Conservation (phyloP, 2,797 vertebrate species). For the Crocodylus rhombifer region DNA sequence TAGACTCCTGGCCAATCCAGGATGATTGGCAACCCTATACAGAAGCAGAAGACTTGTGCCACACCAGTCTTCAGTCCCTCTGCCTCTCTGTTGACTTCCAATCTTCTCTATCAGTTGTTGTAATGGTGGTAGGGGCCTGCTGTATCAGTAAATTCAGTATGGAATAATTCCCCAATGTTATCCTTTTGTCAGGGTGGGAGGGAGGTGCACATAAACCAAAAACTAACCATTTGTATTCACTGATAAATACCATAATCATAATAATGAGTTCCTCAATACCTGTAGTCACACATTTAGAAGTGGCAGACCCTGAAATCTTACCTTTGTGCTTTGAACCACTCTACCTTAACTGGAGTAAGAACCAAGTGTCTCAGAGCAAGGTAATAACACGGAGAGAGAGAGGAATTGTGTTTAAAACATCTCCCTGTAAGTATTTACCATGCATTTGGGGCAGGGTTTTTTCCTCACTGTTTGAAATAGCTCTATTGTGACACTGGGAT, state of each 20-base stretch:
- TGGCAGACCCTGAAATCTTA: not conserved
- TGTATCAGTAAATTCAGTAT: too few relatives aligned
- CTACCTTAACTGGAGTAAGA: not conserved
- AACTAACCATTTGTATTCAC: too few relatives aligned
- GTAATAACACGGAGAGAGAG: not conserved
- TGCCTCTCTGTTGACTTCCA: too few relatives aligned
- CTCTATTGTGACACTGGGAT: not conserved
- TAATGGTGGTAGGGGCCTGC: too few relatives aligned
- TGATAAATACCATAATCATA: not conserved
- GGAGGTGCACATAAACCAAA: too few relatives aligned
- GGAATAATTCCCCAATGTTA: too few relatives aligned
- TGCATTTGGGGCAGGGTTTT: not conserved
- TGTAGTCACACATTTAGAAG: not conserved
- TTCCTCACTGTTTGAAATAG: not conserved
- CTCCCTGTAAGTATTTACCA: not conserved
- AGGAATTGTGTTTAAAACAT: not conserved
- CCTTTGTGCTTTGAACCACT: not conserved
- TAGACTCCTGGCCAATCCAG: too few relatives aligned
- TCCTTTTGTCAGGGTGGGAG: too few relatives aligned
- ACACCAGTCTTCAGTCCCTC: too few relatives aligned
- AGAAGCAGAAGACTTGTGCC: too few relatives aligned
- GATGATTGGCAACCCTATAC: too few relatives aligned
- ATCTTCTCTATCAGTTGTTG: too few relatives aligned
- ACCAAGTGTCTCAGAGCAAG: not conserved
- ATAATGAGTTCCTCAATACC: not conserved